A percentile compares a stretch with the other conserved stretches of the same genome.
Conservation (phyloP, 2,888 invertebrate genomes). For the Trissoscelio sp. region DNA sequence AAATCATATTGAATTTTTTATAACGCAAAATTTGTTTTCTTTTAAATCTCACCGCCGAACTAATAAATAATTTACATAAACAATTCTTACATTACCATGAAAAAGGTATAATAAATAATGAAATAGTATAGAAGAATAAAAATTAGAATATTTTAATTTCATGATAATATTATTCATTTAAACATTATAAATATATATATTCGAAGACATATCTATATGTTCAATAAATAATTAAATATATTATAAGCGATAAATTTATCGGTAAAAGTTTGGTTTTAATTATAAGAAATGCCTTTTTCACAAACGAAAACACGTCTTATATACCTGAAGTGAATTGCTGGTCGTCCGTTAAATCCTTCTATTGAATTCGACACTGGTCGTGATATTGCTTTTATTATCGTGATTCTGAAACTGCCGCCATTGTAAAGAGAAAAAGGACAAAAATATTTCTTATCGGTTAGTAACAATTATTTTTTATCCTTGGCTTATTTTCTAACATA, state of each 20-base stretch:
- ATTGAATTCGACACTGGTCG: slow-evolving; percentile 69
- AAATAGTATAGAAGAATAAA: too few species aligned
- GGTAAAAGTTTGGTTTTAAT: slow-evolving; percentile 67
- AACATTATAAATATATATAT: too few species aligned
- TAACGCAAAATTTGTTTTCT: too few species aligned
- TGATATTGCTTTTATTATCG: slow-evolving; percentile 69
- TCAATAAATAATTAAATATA: slow-evolving; percentile 21
- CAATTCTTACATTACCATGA: too few species aligned
- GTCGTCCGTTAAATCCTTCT: slow-evolving; percentile 69
- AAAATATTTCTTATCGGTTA: slow-evolving; percentile 54
- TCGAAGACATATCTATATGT: too few species aligned
- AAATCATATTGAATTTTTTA: too few species aligned
- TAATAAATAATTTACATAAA: too few species aligned
- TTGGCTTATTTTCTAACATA: slow-evolving; percentile 11
- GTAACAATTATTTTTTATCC: slow-evolving; percentile 61
- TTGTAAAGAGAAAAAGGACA: slow-evolving; percentile 52
- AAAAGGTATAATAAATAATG: too few species aligned
- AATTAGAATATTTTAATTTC: too few species aligned
- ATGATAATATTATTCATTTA: too few species aligned
- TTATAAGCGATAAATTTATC: slow-evolving; percentile 34
- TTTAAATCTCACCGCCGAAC: too few species aligned
- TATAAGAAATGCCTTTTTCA: slow-evolving; percentile 59
- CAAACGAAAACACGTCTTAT: slow-evolving; percentile 66
- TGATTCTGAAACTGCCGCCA: slow-evolving; percentile 63
- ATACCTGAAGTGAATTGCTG: slow-evolving; percentile 62